Base-by-base conservation (phyloP, 2,797 vertebrate species). In the Acanthurus tractus region DNA sequence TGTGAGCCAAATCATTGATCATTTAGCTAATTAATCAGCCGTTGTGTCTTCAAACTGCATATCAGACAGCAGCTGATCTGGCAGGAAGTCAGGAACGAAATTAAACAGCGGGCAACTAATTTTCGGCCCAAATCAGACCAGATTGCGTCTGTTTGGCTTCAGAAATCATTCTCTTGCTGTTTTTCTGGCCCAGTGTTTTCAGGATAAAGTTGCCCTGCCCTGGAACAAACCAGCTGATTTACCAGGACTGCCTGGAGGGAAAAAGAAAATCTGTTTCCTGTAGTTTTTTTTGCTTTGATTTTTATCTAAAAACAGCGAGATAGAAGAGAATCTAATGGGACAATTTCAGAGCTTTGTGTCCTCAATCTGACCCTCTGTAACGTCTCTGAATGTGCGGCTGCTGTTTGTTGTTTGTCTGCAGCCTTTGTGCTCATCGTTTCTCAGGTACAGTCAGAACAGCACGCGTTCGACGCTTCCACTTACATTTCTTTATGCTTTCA, bases 361-460 rank as follows among this genome's bases (percentile, higher is more conserved):
- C 76, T 80, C 3, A 38, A 8, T 1, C 1, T 62, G 69, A 83
- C 77, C 81, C 18, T 63, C 36, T 50, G 20, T 25, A 3, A 5
- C 1, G 52, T 13, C 14, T 73, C 45, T 68, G 36, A 59, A 53
- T 34, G 3, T 40, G 54, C 72, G 8, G 44, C 38, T 29, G 29
- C 29, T 29, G 29, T 17, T 56, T 25, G 38, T 6, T 45, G 50
- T 63, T 20, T 8, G 61, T 66, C 44, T 74, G 57, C 38, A 8
- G 15, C 58, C 46, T 36, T 11, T 52, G 58, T 8, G 50, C 42
- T 11, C 7, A 0, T 54, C 58, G 29, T 40, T 34, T 49, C 40
- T 48, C 2, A 25, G 45, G 23, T 12, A 2, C 48, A 36, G 14
- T 23, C 53, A 17, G 42, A 5, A 11, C 14, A 49, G 55, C 18